A percentile compares a stretch with the other conserved stretches of the same genome.
Conservation (phyloP, 1,140 invertebrate species). For the Campoletis sonorensis region DNA sequence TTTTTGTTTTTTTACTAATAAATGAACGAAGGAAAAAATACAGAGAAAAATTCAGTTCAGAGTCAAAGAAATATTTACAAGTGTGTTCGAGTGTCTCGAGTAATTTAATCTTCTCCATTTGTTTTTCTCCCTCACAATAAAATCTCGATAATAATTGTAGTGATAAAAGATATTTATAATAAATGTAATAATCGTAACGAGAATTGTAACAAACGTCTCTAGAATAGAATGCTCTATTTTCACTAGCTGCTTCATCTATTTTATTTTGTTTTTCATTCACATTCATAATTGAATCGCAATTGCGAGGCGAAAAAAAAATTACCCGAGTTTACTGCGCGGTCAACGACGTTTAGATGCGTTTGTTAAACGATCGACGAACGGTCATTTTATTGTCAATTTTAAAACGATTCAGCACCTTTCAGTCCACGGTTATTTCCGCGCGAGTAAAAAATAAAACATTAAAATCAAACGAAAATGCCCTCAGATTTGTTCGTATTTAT, state of each 20-base stretch:
- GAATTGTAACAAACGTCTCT: background rate
- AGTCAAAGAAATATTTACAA: slow-evolving; percentile 12
- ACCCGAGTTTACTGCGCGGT: slow-evolving; percentile 55
- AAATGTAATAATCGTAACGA: background rate
- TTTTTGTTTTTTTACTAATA: background rate
- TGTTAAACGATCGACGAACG: slow-evolving; percentile 63
- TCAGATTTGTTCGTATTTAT: background rate
- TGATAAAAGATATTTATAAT: background rate
- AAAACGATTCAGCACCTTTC: slow-evolving; percentile 68
- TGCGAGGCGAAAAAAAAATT: slow-evolving; percentile 46
- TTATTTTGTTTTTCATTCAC: background rate
- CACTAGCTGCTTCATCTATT: background rate
- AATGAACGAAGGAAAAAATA: background rate
- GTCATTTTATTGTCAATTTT: slow-evolving; percentile 74
- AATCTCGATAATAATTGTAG: too few relatives aligned
- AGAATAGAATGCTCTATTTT: background rate
- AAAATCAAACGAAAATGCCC: background rate
- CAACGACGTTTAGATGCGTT: slow-evolving; percentile 61
- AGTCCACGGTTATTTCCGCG: slow-evolving; percentile 25
- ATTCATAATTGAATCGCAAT: background rate
- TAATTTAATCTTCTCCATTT: background rate
- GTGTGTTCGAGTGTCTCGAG: slow-evolving; percentile 45
- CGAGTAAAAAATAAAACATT: background rate
- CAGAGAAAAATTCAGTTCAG: background rate
- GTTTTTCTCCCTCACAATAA: background rate